phyloP scores from a whole-genome alignment of 2,888 invertebrate species.

The Mesochorus sp. region DNA sequence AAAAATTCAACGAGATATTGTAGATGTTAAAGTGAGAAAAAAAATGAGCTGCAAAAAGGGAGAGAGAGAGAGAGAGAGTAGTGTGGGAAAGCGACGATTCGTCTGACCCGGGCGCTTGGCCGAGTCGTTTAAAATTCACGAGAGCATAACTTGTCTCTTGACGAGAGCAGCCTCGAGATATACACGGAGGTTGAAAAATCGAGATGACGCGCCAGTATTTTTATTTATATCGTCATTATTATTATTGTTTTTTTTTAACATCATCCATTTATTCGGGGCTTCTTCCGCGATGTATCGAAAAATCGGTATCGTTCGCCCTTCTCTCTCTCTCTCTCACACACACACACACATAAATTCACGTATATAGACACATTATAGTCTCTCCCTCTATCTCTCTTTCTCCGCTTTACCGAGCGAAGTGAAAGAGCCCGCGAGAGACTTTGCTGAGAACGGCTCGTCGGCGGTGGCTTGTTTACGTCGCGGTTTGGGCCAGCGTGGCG shows the following conservation, averaged over 20 bases:
- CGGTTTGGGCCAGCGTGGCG: conserved; percentile 63
- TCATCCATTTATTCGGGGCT: background rate
- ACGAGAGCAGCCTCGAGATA: background rate
- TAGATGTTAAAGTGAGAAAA: no score
- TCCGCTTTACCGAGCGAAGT: conserved; percentile 32
- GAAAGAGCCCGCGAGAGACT: conserved; percentile 42
- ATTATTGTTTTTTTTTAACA: background rate
- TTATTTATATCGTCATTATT: no score
- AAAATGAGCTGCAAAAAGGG: no score
- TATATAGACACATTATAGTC: conserved; percentile 43
- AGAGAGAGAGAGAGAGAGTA: background rate
- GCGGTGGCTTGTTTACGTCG: conserved; percentile 78
- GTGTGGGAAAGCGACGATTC: background rate
- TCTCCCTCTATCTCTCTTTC: no score
- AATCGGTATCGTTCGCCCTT: conserved; percentile 56
- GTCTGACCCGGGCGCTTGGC: background rate
- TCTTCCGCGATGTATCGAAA: conserved; percentile 32
- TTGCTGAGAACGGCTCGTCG: conserved; percentile 61
- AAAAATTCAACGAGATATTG: no score
- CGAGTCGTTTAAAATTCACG: conserved; percentile 4
- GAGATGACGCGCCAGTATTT: conserved; percentile 8
- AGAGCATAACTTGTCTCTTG: background rate
- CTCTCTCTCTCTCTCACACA: conserved; percentile 1
- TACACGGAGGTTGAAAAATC: no score
- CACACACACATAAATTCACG: background rate